These are phyloP conservation scores for Alectura lathami DNA, from an alignment of 2,113 vertebrate species.

Conservation along the genomic window DNA sequence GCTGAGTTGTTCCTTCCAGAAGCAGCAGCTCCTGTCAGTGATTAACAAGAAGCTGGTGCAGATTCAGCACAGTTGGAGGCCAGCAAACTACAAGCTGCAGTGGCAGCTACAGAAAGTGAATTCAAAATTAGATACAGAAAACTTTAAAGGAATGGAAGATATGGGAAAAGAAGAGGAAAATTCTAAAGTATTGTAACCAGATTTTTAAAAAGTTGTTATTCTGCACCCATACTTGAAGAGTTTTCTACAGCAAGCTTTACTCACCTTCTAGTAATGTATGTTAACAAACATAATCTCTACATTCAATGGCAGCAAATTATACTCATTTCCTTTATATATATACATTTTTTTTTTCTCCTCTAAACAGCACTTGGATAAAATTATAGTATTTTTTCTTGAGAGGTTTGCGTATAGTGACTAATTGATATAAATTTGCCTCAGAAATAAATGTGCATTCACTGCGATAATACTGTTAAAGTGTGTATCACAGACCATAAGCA, in stretches of 20 bases:
- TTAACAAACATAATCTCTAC: neutral
- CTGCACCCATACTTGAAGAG: neutral
- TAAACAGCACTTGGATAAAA: neutral
- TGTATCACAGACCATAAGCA: neutral
- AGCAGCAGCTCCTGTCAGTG: neutral
- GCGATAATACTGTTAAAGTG: neutral
- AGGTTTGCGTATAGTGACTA: neutral
- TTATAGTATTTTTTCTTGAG: neutral
- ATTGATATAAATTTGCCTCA: neutral
- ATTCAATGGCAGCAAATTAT: neutral
- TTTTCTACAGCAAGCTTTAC: neutral
- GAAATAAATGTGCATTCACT: neutral
- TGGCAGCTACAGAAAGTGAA: neutral
- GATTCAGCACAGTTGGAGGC: slow-evolving; percentile 21
- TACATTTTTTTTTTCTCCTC: neutral
- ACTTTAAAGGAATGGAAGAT: neutral
- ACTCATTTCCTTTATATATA: neutral
- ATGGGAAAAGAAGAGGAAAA: neutral
- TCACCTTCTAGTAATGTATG: neutral
- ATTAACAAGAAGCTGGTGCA: slow-evolving; percentile 23
- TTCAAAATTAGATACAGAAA: neutral
- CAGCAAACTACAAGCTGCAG: neutral
- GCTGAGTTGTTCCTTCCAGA: slow-evolving; percentile 29
- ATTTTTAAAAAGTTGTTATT: neutral
- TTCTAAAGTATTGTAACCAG: neutral